phyloP scores from a whole-genome alignment of 2,113 vertebrate species.

The Drymodes brunneopygia region DNA sequence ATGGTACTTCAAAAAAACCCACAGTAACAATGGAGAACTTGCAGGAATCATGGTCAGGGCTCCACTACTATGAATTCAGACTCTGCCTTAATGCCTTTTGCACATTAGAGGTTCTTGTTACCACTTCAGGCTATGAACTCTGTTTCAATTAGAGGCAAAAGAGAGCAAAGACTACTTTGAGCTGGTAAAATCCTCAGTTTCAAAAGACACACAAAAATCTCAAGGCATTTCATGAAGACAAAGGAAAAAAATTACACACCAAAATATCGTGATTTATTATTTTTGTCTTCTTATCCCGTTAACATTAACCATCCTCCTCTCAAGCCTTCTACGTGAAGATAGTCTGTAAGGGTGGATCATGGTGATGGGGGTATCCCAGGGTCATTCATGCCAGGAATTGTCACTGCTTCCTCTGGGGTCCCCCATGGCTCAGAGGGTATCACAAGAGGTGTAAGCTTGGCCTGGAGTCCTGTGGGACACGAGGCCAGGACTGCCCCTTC shows the following conservation, averaged over 20 bases:
- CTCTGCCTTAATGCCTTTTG: neutral
- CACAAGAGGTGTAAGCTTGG: neutral
- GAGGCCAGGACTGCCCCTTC: neutral
- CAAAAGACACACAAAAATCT: neutral
- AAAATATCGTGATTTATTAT: neutral
- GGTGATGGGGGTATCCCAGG: too few relatives aligned
- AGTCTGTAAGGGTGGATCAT: neutral
- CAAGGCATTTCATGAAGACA: neutral
- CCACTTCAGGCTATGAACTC: neutral
- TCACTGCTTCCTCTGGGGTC: accelerated
- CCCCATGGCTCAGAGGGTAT: neutral
- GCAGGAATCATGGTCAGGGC: neutral
- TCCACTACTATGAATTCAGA: neutral
- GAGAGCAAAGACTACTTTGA: neutral
- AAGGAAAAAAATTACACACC: neutral
- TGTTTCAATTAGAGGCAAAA: neutral
- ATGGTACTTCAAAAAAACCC: neutral
- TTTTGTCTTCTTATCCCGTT: neutral
- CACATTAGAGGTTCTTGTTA: neutral
- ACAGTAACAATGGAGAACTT: accelerated
- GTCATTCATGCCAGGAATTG: neutral
- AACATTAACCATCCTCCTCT: neutral
- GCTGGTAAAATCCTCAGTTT: neutral
- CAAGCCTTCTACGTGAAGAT: neutral
- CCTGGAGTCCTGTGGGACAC: too few relatives aligned